phyloP scores from a whole-genome alignment of 2,888 invertebrate genomes.

The Meteorus cinctellus region DNA sequence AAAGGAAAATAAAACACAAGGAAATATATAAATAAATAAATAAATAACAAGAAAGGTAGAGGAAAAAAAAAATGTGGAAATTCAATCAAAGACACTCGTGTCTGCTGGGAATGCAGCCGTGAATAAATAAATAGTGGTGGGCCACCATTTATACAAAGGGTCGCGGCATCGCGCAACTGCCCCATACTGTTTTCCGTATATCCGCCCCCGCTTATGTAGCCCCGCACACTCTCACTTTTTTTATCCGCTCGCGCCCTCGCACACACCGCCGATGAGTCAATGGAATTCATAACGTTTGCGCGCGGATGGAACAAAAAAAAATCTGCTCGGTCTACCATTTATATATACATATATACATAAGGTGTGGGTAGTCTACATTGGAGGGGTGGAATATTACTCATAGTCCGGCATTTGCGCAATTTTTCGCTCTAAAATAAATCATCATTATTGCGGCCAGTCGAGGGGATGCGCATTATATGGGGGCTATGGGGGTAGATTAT shows the following conservation, averaged over 20 bases:
- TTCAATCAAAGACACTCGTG: conserved; percentile 39
- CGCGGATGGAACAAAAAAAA: conserved; percentile 48
- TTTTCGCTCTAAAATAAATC: conserved; percentile 78
- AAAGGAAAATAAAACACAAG: not conserved
- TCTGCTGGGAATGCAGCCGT: conserved; percentile 40
- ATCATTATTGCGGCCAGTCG: conserved; percentile 77
- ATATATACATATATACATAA: conserved; percentile 10
- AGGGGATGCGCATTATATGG: conserved; percentile 68
- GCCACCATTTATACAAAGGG: conserved; percentile 44
- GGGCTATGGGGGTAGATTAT: conserved; percentile 66
- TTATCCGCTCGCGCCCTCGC: conserved; percentile 42
- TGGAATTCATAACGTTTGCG: conserved; percentile 69
- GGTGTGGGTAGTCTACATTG: conserved; percentile 64
- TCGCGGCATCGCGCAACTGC: conserved; percentile 41
- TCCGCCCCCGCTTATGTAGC: conserved; percentile 19
- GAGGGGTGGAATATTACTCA: conserved; percentile 74
- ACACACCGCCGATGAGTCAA: conserved; percentile 64
- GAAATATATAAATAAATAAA: too few species aligned
- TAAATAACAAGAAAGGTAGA: not conserved
- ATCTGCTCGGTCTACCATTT: conserved; percentile 28
- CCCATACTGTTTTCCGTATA: conserved; percentile 27
- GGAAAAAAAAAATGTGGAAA: conserved; percentile 12
- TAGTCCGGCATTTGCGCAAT: conserved; percentile 76
- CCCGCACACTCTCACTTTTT: conserved; percentile 37
- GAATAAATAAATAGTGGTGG: conserved; percentile 50